phyloP scores from a whole-genome alignment of 2,797 vertebrate genomes.

The Arnoldichthys spilopterus region DNA sequence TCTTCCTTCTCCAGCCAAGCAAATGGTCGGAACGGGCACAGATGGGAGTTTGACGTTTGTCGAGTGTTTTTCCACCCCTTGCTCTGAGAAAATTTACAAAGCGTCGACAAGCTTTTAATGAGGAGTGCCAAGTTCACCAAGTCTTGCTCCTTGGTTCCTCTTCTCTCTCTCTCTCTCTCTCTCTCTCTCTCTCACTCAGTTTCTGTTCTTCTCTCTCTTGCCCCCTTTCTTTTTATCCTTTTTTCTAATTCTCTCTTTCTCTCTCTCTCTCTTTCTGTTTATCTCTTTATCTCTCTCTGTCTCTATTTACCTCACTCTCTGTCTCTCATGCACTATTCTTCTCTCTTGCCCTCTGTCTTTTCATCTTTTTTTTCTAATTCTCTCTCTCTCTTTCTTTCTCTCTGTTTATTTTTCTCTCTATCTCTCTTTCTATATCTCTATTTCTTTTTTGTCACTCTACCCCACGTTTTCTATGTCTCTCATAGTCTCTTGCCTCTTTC shows the following conservation, averaged over 20 bases:
- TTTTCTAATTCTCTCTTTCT: conserved; percentile 52
- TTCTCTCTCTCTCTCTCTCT: conserved; percentile 1
- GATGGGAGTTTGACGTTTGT: conserved; percentile 89
- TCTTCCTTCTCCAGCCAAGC: conserved; percentile 57
- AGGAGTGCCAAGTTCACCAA: conserved; percentile 91
- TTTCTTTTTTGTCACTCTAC: conserved; percentile 76
- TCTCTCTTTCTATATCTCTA: conserved; percentile 61
- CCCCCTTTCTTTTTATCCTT: conserved; percentile 72
- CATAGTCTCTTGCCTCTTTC: not conserved
- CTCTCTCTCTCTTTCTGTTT: conserved; percentile 68
- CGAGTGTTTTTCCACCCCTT: conserved; percentile 83
- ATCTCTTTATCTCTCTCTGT: conserved; percentile 78
- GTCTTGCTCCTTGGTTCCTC: conserved; percentile 70
- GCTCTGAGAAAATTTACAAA: conserved; percentile 86
- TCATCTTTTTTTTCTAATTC: conserved; percentile 37
- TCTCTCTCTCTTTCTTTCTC: conserved; percentile 60
- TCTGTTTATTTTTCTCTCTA: conserved; percentile 78
- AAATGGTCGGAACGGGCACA: conserved; percentile 82
- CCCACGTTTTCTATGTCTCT: conserved; percentile 74
- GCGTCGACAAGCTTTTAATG: conserved; percentile 94
- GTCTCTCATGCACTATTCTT: conserved; percentile 64
- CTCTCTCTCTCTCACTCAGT: conserved; percentile 47
- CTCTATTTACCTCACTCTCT: conserved; percentile 66
- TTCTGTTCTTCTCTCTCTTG: conserved; percentile 71
- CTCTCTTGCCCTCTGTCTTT: conserved; percentile 62